Evolutionary conservation across 2,888 invertebrate species (phyloP).

Genomic region (Myathropa florea): DNA sequence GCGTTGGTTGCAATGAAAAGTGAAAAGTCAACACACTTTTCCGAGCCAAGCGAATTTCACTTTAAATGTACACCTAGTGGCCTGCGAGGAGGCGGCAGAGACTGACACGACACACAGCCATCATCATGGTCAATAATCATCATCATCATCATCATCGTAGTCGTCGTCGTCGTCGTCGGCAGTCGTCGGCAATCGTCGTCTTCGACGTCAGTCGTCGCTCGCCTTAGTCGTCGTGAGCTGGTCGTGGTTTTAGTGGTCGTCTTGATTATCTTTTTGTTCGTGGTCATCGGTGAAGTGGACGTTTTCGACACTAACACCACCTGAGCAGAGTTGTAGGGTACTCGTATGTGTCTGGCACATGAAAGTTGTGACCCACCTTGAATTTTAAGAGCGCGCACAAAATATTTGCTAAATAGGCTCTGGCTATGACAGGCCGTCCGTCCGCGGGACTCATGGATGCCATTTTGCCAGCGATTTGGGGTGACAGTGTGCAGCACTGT

Average conservation of each 20-base stretch:
- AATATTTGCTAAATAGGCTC: constrained; percentile 48
- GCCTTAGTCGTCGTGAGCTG: background rate
- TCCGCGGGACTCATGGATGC: constrained; percentile 25
- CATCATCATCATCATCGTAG: background rate
- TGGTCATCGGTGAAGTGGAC: background rate
- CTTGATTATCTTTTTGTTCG: background rate
- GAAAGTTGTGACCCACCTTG: constrained; percentile 70
- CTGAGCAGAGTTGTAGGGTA: constrained; percentile 1
- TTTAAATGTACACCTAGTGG: constrained; percentile 51
- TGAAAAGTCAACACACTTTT: constrained; percentile 72
- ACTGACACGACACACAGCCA: constrained; percentile 30
- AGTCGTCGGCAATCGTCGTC: constrained; percentile 9
- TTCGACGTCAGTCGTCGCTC: constrained; percentile 42
- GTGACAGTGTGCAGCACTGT: constrained; percentile 6
- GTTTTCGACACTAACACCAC: constrained; percentile 7
- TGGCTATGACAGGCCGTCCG: background rate
- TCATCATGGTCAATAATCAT: constrained; percentile 56
- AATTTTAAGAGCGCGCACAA: constrained; percentile 61
- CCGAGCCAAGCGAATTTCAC: constrained; percentile 69
- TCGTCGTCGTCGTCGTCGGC: background rate
- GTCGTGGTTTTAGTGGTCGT: background rate
- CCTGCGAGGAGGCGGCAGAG: background rate
- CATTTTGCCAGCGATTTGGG: constrained; percentile 57
- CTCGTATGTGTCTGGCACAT: constrained; percentile 41
- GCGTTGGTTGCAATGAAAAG: constrained; percentile 62